These are phyloP conservation scores for Actenoides lindsayi DNA, from an alignment of 2,113 vertebrate genomes.

Conservation along the genomic window DNA sequence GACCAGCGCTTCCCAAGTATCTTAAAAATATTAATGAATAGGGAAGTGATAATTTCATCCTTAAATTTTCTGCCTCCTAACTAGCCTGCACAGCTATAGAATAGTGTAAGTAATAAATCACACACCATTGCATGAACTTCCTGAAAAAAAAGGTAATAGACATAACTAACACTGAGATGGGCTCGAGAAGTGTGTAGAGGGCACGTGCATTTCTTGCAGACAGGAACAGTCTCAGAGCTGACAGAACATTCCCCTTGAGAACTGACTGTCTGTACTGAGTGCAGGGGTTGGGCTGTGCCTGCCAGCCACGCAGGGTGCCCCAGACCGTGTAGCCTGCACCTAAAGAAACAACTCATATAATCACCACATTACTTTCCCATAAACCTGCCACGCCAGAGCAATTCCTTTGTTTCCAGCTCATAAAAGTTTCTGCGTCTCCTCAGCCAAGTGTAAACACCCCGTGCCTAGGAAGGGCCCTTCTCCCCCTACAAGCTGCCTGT, in stretches of 20 bases:
- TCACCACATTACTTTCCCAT: slow-evolving; percentile 30
- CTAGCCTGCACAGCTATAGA: not conserved
- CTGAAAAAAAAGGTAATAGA: not conserved
- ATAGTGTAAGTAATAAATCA: not conserved
- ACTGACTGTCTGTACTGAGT: not conserved
- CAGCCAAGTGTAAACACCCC: not conserved
- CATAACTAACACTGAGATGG: not conserved
- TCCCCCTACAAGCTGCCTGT: rapidly evolving
- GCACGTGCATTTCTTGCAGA: not conserved
- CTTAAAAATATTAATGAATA: not conserved
- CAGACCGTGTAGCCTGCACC: not conserved
- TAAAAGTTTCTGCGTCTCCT: slow-evolving; percentile 24
- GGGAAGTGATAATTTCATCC: not conserved
- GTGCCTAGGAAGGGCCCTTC: not conserved
- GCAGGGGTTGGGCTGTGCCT: not conserved
- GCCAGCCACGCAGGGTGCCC: not conserved
- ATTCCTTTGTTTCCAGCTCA: slow-evolving; percentile 50
- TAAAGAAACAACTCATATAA: not conserved
- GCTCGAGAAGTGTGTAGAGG: not conserved
- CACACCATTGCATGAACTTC: not conserved
- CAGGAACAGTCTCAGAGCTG: not conserved
- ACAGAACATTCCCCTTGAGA: not conserved
- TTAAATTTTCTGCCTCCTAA: not conserved
- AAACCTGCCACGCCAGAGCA: not conserved
- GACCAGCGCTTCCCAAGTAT: not conserved